Evolutionary conservation across 37 sponge, comb jelly and placozoan genomes (phyloP).

Genomic region (Halichondria panicea): DNA sequence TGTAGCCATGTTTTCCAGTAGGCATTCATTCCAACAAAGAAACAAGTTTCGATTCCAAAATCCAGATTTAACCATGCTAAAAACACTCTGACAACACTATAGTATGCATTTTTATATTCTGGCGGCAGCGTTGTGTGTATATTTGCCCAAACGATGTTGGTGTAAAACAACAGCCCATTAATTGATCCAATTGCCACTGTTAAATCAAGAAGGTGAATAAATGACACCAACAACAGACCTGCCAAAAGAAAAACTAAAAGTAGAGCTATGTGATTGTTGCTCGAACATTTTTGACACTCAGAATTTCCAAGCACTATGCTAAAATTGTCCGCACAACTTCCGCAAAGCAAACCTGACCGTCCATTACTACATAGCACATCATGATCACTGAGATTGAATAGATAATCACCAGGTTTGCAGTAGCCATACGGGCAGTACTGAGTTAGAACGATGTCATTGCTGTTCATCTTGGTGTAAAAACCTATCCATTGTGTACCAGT

Average conservation of each 20-base stretch:
- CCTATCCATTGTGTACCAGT: too few relatives aligned
- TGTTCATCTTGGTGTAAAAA: too few relatives aligned
- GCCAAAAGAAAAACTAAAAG: background rate
- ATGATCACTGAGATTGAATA: background rate
- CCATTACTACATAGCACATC: background rate
- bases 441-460: too few relatives aligned
- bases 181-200: constrained; percentile 9
- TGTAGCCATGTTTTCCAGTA: too few relatives aligned
- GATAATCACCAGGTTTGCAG: background rate
- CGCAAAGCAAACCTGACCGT: background rate
- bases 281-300: background rate
- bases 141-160: background rate
- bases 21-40: too few relatives aligned
- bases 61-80: too few relatives aligned
- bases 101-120: background rate
- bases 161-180: constrained; percentile 4
- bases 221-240: background rate
- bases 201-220: background rate
- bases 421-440: constrained; percentile 3
- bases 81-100: too few relatives aligned
- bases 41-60: too few relatives aligned
- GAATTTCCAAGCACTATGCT: background rate
- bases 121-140: background rate
- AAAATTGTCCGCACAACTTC: background rate
- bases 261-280: background rate